Base-by-base conservation (phyloP, 2,797 vertebrate species). In the Steatocranus sp. region DNA sequence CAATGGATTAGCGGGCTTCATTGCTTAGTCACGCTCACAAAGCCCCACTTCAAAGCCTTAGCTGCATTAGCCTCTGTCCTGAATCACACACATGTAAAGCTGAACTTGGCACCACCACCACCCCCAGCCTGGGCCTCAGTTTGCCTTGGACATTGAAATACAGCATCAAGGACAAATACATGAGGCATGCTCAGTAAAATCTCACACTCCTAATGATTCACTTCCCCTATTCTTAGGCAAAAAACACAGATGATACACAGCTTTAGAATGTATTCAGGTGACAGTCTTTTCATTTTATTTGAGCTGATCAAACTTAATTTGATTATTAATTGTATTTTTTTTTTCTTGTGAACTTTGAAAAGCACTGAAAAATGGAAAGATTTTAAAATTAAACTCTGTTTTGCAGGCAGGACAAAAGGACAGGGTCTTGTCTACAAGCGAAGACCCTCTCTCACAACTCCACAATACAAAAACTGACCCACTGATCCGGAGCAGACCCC, bases 11-110 rank as follows among this genome's bases (percentile, higher is more conserved):
- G 87, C 66, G 81, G 84, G 78, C 94, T 95, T 95, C 91, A 96
- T 93, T 96, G 95, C 96, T 95, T 95, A 96, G 92, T 96, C 96
- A 96, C 84, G 93, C 96, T 95, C 91, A 89, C 89, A 95, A 91
- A 94, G 88, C 86, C 85, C 87, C 80, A 93, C 94, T 95, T 95
- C 95, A 95, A 94, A 96, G 95, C 83, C 46, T 86, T 86, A 74
- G 84, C 86, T 86, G 88, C 88, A 89, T 93, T 93, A 93, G 91
- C 88, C 86, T 83, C 88, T 88, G 85, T 86, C 49, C 77, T 88
- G 87, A 88, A 66, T 86, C 87, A 79, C 78, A 76, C 88, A 81
- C 87, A 74, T 70, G 74, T 36, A 70, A 83, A 87, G 82, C 82
- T 89, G 85, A 88, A 81, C 79, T 75, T 82, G 89, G 85, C 76